These are phyloP conservation scores for Oscheius sp. DNA, from an alignment of 2,888 invertebrate genomes.

Conservation along the genomic window DNA sequence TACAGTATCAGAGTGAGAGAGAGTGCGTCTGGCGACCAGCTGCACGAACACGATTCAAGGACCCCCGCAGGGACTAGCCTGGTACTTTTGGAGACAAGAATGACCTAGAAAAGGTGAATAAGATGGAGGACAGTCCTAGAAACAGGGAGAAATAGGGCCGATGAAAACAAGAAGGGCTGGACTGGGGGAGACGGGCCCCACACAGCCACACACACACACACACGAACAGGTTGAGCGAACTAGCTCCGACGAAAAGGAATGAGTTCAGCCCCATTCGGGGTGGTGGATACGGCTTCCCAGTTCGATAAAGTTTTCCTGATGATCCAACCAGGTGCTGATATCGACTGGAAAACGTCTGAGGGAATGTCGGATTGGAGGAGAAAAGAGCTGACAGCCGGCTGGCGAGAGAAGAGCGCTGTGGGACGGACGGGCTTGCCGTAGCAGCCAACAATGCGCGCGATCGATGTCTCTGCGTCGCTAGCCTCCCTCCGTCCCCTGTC, in stretches of 20 bases:
- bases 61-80: neutral
- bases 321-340: too few species aligned
- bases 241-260: neutral
- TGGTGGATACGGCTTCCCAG: neutral
- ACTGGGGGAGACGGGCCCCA: conserved; percentile 2
- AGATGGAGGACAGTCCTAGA: neutral
- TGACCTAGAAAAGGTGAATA: neutral
- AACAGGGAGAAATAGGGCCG: neutral
- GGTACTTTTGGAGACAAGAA: neutral
- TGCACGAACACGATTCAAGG: neutral
- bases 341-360: too few species aligned
- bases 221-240: conserved; percentile 28
- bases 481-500: neutral
- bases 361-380: too few species aligned
- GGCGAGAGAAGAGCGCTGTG: conserved; percentile 1
- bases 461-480: conserved; percentile 31
- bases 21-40: conserved; percentile 17
- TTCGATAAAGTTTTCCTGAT: neutral
- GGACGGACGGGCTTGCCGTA: conserved; percentile 23
- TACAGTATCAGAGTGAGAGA: neutral
- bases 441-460: conserved; percentile 32
- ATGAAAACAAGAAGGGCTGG: conserved; percentile 4
- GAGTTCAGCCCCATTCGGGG: neutral
- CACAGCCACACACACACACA: too few species aligned
- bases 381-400: neutral